Evolutionary conservation across 2,888 invertebrate species (phyloP), one percentile per base, ranked within the genome.

Genomic region (Corythucha ciliata): DNA sequence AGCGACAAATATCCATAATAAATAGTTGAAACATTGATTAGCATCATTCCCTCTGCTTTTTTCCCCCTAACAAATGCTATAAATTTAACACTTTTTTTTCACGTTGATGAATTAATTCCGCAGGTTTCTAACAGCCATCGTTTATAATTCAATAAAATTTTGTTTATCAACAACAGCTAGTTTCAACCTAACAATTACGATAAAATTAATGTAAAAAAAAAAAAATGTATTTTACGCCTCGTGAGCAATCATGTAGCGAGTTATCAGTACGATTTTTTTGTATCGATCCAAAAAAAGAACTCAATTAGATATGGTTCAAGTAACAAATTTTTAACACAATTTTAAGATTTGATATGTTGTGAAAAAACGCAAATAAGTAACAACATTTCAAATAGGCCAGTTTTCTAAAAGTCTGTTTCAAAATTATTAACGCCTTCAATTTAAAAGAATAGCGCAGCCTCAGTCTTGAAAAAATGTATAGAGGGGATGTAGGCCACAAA

Each of bases 1-100:
- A 58, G 58, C 58, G 58, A 58, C 58, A 58, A 54, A 58, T 54
- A 47, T 48, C 56, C 56, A 51, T 40, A 52, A 29, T 34, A 51
- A 42, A n/a, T n/a, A n/a, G 51, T 44, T 29, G 33, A 54, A 51
- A 54, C 54, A 54, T 50, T 51, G 29, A 54, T 37, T 48, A 50
- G 46, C 40, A n/a, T 48, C 48, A 48, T 40, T 39, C 40, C 37
- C 37, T 54, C 37, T 40, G 40, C n/a, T n/a, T n/a, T n/a, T n/a
- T n/a, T n/a, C n/a, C n/a, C n/a, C n/a, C 33, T 44, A 54, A 54
- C 54, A 54, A 54, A 45, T 54, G 54, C 48, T 50, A 50, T 50
- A 50, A 54, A 50, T 39, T 50, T 50, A 49, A 54, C 41, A 46
- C 51, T 54, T 25, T 33, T 26, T 54, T 50, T 46, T 50, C 36